phyloP scores from a whole-genome alignment of 2,797 vertebrate species.

The Mormyrus proboscirostris region DNA sequence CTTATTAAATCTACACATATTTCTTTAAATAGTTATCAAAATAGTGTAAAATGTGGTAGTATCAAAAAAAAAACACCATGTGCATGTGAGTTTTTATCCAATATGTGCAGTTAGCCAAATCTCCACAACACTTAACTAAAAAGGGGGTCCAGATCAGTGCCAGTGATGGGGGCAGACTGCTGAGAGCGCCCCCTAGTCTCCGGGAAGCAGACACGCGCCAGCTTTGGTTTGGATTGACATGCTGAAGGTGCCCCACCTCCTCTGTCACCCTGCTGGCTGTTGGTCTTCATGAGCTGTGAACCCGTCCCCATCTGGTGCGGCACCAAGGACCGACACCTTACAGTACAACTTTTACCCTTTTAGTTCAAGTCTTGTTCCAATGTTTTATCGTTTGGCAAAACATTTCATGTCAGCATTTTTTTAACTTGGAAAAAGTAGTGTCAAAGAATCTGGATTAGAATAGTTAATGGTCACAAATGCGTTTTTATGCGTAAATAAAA shows the following conservation, averaged over 20 bases:
- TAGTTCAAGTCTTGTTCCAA: conserved; percentile 67
- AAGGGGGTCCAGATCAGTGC: conserved; percentile 12
- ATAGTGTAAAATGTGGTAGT: conserved; percentile 9
- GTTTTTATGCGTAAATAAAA: conserved; percentile 50
- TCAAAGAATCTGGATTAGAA: conserved; percentile 48
- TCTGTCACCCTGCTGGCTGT: background rate
- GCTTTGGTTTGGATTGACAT: conserved; percentile 40
- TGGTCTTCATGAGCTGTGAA: background rate
- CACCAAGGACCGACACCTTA: background rate
- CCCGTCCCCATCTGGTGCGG: background rate
- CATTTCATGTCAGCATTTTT: conserved; percentile 54
- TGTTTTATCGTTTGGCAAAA: conserved; percentile 63
- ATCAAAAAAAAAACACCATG: conserved; percentile 7
- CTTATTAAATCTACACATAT: conserved; percentile 27
- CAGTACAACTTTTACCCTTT: conserved; percentile 43
- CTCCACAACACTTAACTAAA: background rate
- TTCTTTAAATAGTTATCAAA: conserved; percentile 29
- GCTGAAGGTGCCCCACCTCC: conserved; percentile 29
- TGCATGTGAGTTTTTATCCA: conserved; percentile 8
- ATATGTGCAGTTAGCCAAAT: background rate
- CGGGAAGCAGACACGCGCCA: conserved; percentile 22
- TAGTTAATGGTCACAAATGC: conserved; percentile 50
- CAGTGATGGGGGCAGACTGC: background rate
- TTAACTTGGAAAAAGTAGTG: conserved; percentile 41
- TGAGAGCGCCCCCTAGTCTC: conserved; percentile 10